Evolutionary conservation across 35 echinoderm and acorn worm genomes (phyloP), one percentile per base, ranked within the genome.

Genomic region (Ophiothrix spiculata): DNA sequence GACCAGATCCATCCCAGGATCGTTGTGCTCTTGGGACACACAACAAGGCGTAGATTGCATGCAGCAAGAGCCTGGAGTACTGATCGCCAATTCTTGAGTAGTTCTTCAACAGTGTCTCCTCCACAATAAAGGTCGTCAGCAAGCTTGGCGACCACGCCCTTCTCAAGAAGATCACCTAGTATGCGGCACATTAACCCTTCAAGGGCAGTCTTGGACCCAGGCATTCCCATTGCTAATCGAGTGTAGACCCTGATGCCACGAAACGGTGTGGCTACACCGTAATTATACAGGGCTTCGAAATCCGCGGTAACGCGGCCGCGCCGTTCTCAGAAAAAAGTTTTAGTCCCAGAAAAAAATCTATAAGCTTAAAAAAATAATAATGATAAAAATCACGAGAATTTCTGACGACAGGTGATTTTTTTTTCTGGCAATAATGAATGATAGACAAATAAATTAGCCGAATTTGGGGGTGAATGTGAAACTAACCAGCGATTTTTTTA

Each of bases 1-100:
- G 85, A 92, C 90, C 90, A 91, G 33, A 87, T 87, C 84, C 83
- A 91, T 40, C 77, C 84, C 25, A 86, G 83, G 36, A 85, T 79
- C 35, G 77, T 81, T 35, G 74, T 45, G 15, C 74, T 63, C 6
- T 81, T 81, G 25, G 46, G 37, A 11, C 76, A 91, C 15, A 80
- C 35, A 15, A 75, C 64, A 31, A 93, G 25, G 54, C 56, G 81
- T 8, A 89, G 49, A 39, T 56, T 39, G 42, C 39, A 83, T 29
- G 80, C 73, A 31, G 39, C 74, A 33, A 90, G 39, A 33, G 79
- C 35, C 8, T 82, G 79, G 17, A 90, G 79, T 10, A 90, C 79
- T 0, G 49, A 31, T 23, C 40, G 36, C 87, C 81, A 85, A 31
- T 83, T 83, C 8, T 41, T 12, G 23, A 90, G 31, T 13, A 89